A percentile compares a stretch with the other conserved stretches of the same genome.
Evolutionary conservation across 2,797 vertebrate genomes (phyloP).

Genomic region (Chloroceryle amazona): DNA sequence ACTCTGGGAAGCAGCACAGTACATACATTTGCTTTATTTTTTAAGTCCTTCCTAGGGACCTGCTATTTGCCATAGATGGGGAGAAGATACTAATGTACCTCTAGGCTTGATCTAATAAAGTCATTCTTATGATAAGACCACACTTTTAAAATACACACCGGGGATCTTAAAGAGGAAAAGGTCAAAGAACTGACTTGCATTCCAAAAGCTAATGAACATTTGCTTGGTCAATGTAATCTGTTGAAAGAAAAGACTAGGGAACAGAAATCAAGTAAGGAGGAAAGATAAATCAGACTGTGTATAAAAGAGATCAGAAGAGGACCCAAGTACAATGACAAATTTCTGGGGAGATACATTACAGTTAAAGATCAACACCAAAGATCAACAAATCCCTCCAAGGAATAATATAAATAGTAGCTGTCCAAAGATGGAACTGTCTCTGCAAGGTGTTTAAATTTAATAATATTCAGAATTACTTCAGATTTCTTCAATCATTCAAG

Average conservation of each 20-base stretch:
- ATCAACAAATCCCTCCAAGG: background rate
- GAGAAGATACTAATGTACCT: background rate
- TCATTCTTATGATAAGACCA: background rate
- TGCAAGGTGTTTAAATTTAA: background rate
- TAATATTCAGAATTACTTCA: background rate
- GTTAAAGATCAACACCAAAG: slow-evolving; percentile 10
- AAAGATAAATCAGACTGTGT: background rate
- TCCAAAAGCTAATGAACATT: background rate
- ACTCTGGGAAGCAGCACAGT: background rate
- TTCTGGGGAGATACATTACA: background rate
- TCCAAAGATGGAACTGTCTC: background rate
- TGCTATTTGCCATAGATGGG: background rate
- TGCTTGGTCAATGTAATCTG: background rate
- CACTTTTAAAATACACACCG: background rate
- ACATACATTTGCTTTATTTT: background rate
- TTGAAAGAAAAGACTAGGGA: slow-evolving; percentile 1
- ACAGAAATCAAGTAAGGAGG: background rate
- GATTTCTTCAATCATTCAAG: background rate
- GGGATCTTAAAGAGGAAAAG: background rate
- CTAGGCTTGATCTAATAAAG: background rate
- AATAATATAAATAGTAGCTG: background rate
- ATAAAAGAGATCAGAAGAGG: background rate
- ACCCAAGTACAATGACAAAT: background rate
- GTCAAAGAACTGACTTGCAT: background rate
- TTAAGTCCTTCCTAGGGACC: background rate